A percentile compares a stretch with the other conserved stretches of the same genome.
Evolutionary conservation across 2,888 invertebrate genomes (phyloP).

Genomic region (Drosophila greeni): DNA sequence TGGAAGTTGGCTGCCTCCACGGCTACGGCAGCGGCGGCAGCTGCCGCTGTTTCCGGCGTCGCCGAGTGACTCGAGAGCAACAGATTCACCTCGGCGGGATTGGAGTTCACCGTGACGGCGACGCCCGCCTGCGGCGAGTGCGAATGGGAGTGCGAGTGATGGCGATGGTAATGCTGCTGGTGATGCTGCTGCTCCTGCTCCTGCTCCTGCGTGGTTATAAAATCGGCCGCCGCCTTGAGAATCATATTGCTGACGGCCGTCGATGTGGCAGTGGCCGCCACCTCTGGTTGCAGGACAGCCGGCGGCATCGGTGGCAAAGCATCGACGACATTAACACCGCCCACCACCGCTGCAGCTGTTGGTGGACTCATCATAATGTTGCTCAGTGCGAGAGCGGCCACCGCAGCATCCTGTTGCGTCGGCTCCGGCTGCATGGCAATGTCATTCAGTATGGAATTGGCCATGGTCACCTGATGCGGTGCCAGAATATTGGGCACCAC

Average conservation of each 20-base stretch:
- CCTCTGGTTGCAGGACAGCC: conserved; percentile 71
- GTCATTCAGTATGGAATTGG: conserved; percentile 76
- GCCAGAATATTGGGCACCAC: conserved; percentile 76
- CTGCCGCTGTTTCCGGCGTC: conserved; percentile 60
- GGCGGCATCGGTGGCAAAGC: conserved; percentile 64
- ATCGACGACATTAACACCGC: conserved; percentile 50
- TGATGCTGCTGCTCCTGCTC: conserved; percentile 81
- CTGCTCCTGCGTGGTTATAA: conserved; percentile 83
- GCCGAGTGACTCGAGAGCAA: conserved; percentile 67
- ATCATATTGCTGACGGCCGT: conserved; percentile 84
- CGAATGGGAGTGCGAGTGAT: conserved; percentile 44
- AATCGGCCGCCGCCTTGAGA: conserved; percentile 86
- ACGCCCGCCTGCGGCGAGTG: conserved; percentile 53
- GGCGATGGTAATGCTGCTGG: conserved; percentile 73
- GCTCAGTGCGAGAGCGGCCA: conserved; percentile 76
- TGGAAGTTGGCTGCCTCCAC: conserved; percentile 51
- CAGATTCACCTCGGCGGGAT: conserved; percentile 67
- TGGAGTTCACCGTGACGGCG: conserved; percentile 31
- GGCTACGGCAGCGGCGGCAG: conserved; percentile 45
- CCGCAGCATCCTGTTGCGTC: conserved; percentile 75
- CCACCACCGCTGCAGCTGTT: conserved; percentile 46
- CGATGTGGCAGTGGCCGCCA: conserved; percentile 74
- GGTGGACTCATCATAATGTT: conserved; percentile 78
- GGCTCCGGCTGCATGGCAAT: conserved; percentile 76
- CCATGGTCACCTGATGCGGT: conserved; percentile 77